These are phyloP conservation scores for Sebastes kiyomatsui DNA, from an alignment of 2,797 vertebrate species.

Conservation along the genomic window DNA sequence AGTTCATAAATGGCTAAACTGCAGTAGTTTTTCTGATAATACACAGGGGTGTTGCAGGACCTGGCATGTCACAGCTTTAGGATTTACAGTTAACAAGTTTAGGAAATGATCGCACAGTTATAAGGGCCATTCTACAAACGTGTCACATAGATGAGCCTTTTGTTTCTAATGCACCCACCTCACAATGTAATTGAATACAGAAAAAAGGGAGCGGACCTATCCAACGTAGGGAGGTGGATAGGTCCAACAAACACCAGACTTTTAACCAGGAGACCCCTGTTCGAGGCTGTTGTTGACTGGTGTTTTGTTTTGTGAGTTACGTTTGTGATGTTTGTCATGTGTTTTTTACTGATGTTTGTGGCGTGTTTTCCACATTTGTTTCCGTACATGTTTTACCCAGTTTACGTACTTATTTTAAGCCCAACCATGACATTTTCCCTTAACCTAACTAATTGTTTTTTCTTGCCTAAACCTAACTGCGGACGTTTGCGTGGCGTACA, in stretches of 20 bases:
- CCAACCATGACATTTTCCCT: background rate
- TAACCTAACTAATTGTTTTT: background rate
- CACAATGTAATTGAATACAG: background rate
- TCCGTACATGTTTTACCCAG: background rate
- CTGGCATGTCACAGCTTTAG: background rate
- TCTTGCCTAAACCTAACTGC: too few relatives aligned
- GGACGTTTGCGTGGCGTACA: too few relatives aligned
- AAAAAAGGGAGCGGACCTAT: background rate
- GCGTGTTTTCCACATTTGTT: background rate
- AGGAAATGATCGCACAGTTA: background rate
- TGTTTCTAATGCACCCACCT: constrained; percentile 3
- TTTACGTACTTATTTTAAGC: background rate
- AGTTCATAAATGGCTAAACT: constrained; percentile 42
- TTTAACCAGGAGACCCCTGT: too few relatives aligned
- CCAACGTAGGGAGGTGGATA: too few relatives aligned
- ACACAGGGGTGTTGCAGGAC: background rate
- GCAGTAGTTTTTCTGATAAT: constrained; percentile 8
- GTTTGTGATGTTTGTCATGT: too few relatives aligned
- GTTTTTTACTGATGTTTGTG: background rate
- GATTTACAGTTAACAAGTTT: background rate
- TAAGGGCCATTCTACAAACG: background rate
- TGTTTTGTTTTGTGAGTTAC: too few relatives aligned
- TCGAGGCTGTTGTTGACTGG: too few relatives aligned
- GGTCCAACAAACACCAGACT: too few relatives aligned
- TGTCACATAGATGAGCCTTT: background rate